Conservation (phyloP, 1,140 invertebrate genomes). For the Phenacoccus solenopsis region DNA sequence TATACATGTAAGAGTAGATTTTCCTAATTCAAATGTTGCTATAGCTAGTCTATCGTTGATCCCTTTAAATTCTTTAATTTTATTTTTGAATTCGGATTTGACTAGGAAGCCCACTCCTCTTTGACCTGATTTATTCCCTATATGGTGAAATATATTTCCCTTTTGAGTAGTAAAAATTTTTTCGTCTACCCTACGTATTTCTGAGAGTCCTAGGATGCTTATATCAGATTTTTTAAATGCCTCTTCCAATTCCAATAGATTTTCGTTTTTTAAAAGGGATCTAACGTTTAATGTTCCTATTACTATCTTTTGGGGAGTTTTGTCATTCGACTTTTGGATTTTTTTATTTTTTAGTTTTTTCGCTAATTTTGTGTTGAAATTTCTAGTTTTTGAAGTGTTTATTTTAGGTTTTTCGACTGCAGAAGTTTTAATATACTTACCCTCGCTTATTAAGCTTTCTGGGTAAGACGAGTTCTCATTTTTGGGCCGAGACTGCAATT, state of each 20-base stretch:
- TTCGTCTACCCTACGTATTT: not conserved
- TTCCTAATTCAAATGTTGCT: not conserved
- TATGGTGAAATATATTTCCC: not conserved
- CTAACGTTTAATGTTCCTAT: constrained; percentile 4
- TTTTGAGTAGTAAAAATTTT: not conserved
- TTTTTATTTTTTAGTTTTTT: no score
- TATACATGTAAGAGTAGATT: not conserved
- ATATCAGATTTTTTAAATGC: not conserved
- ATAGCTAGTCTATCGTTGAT: not conserved
- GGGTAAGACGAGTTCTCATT: not conserved
- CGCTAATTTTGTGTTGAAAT: not conserved
- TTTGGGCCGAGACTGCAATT: no score
- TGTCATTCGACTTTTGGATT: no score
- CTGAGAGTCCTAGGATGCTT: not conserved
- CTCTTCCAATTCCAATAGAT: not conserved
- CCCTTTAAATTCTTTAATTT: not conserved
- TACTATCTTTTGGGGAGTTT: no score
- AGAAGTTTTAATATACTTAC: no score
- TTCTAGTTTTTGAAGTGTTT: no score
- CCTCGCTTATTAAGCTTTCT: not conserved
- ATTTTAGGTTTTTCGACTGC: no score
- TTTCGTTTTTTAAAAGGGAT: not conserved
- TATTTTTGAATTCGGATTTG: not conserved
- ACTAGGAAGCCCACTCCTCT: not conserved
- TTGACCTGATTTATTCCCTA: not conserved